Evolutionary conservation across 2,888 invertebrate genomes (phyloP).

Genomic region (Lepidocyrtinus sp.): DNA sequence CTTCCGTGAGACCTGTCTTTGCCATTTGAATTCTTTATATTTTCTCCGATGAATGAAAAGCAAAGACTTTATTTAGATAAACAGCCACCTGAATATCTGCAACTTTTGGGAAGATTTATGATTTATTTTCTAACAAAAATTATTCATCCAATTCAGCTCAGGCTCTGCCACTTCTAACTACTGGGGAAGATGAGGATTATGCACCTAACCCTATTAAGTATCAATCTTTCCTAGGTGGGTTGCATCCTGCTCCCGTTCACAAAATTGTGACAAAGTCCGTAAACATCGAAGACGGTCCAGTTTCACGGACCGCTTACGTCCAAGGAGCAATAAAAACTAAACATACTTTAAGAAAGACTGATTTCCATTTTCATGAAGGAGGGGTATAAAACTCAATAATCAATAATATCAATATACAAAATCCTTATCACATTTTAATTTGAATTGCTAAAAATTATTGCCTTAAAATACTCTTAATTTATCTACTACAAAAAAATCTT

Average conservation of each 20-base stretch:
- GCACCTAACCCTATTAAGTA: slow-evolving; percentile 29
- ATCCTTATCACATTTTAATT: no score
- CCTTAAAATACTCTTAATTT: not conserved
- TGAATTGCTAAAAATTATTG: not conserved
- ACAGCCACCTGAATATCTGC: no score
- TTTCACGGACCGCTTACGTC: no score
- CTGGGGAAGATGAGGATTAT: slow-evolving; percentile 32
- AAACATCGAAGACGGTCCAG: not conserved
- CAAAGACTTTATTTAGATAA: no score
- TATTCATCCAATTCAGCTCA: no score
- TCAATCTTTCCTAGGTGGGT: not conserved
- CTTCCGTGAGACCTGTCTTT: no score
- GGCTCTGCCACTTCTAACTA: no score
- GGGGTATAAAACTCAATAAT: not conserved
- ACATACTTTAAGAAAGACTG: not conserved
- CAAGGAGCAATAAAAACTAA: not conserved
- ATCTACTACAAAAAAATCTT: not conserved
- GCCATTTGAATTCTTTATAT: no score
- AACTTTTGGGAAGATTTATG: no score
- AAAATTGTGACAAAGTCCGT: not conserved
- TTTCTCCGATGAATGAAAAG: no score
- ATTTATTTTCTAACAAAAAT: no score
- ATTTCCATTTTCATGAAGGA: not conserved
- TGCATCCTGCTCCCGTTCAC: not conserved
- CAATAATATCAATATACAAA: no score